Conservation (phyloP, 2,888 invertebrate genomes). For the Tachystola acroxantha region DNA sequence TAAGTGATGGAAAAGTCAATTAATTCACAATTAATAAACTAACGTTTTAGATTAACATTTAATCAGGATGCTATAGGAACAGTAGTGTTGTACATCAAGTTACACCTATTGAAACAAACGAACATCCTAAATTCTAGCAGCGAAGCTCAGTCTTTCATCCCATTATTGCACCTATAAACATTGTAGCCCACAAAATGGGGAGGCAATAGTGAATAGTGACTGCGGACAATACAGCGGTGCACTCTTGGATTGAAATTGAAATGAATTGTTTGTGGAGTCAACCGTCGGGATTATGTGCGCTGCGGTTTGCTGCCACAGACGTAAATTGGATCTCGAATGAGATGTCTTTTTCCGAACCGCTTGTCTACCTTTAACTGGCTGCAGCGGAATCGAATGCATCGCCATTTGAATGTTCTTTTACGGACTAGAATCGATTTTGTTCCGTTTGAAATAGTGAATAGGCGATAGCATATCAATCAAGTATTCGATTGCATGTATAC, state of each 20-base stretch:
- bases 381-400: neutral
- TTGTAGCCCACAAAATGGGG: neutral
- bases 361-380: conserved; percentile 5
- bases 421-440: neutral
- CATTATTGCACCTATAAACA: neutral
- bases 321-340: conserved; percentile 11
- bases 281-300: conserved; percentile 8
- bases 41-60: too few relatives aligned
- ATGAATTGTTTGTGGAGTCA: conserved; percentile 17
- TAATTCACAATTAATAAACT: too few relatives aligned
- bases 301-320: conserved; percentile 7
- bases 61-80: too few relatives aligned
- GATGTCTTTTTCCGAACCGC: conserved; percentile 8
- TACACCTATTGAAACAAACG: too few relatives aligned
- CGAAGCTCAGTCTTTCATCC: neutral
- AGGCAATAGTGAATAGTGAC: conserved; percentile 4
- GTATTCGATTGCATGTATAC: too few relatives aligned
- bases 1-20: too few relatives aligned
- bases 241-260: conserved; percentile 11
- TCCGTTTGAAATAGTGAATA: too few relatives aligned
- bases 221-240: conserved; percentile 4
- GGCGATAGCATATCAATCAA: too few relatives aligned
- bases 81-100: too few relatives aligned
- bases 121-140: too few relatives aligned
- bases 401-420: too few relatives aligned